Conservation (phyloP, 1,140 invertebrate genomes). For the Hylaeus volcanicus region DNA sequence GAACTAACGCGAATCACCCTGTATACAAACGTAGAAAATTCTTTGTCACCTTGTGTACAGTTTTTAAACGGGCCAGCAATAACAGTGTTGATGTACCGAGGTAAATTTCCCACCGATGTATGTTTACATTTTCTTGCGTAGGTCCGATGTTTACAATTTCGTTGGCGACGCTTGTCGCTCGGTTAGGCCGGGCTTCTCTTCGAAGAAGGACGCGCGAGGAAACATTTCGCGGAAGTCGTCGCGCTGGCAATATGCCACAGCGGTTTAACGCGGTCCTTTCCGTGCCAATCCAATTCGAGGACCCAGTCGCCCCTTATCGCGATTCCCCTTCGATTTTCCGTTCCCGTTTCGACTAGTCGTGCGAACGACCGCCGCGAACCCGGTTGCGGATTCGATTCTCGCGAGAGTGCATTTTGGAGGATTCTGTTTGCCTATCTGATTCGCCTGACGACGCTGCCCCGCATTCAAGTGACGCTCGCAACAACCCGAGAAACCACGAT, state of each 20-base stretch:
- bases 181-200: not conserved
- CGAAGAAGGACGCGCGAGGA: not conserved
- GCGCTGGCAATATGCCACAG: constrained; percentile 54
- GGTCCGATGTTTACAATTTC: no score
- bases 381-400: not conserved
- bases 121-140: no score
- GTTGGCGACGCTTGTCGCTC: not conserved
- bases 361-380: not conserved
- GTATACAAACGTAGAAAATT: no score
- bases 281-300: constrained; percentile 33
- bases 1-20: no score
- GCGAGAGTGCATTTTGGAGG: not conserved
- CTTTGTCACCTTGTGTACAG: no score
- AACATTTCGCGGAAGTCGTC: constrained; percentile 48
- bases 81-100: no score
- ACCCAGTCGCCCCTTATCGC: not conserved
- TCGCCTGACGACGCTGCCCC: no score
- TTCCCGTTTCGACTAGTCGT: not conserved
- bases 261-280: constrained; percentile 29
- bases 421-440: not conserved
- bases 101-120: no score
- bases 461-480: no score
- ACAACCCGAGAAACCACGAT: no score
- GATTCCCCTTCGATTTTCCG: constrained; percentile 6
- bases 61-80: no score